Base-by-base conservation (phyloP, 2,113 vertebrate genomes). In the Nansenia antarctica region DNA sequence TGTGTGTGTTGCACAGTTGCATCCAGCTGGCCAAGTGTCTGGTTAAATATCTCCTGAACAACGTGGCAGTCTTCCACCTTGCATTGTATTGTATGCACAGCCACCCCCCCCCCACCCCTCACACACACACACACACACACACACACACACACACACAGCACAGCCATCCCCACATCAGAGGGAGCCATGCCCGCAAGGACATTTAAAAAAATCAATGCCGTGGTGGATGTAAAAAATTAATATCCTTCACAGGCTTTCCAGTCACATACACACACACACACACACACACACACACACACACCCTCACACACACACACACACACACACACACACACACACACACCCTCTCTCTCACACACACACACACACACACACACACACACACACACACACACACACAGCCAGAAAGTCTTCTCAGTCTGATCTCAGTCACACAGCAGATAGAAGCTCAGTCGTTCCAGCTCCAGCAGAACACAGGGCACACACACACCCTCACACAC, bases 141-240 rank as follows among this genome's bases (percentile, higher is more conserved):
- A n/a, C n/a, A n/a, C n/a, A n/a, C n/a, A n/a, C n/a, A n/a, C n/a
- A n/a, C n/a, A n/a, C n/a, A n/a, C n/a, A 79, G 76, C 84, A 84
- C 68, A 83, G 73, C 47, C 72, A 80, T 57, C 60, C 62, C 55
- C 69, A 86, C 82, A 88, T 84, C 84, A 87, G 88, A 87, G 82
- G 72, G 78, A 86, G 76, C 69, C 73, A 45, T 78, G 76, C 76
- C 84, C 62, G 65, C 69, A 11, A 85, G 84, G 82, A 86, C 78
- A 84, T 80, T 77, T 84, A 86, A 81, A 85, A 86, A 87, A 89
- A 87, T 86, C 84, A 78, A 85, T 86, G 70, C 72, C 73, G 73
- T 78, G 68, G 82, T 81, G 77, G 76, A 53, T 65, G 62, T 52
- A 76, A 84, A 86, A 85, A 73, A 85, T 82, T 62, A 55, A 77